Evolutionary conservation across 2,888 invertebrate genomes (phyloP).

Genomic region (Lepeophtheirus nordmannii): DNA sequence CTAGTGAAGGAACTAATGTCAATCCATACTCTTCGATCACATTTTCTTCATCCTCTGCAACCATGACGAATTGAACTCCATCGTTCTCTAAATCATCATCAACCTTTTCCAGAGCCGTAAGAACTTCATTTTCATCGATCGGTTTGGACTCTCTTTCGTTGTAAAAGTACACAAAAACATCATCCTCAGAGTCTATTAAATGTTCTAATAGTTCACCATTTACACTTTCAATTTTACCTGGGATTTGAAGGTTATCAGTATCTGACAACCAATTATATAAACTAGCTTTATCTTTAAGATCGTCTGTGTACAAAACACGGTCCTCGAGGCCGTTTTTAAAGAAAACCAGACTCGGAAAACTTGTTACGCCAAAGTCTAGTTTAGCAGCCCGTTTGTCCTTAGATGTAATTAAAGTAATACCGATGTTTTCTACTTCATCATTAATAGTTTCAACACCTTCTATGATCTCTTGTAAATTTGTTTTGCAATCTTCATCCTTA

Average conservation of each 20-base stretch:
- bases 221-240: conserved; percentile 76
- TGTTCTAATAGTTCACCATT: conserved; percentile 77
- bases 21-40: conserved; percentile 64
- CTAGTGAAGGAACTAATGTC: conserved; percentile 63
- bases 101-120: conserved; percentile 75
- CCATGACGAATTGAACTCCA: conserved; percentile 87
- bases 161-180: conserved; percentile 86
- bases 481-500: conserved; percentile 13
- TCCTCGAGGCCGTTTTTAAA: conserved; percentile 64
- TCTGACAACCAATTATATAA: conserved; percentile 79
- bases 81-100: conserved; percentile 88
- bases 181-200: conserved; percentile 67
- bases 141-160: conserved; percentile 24
- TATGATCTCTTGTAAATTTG: conserved; percentile 62
- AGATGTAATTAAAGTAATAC: conserved; percentile 82
- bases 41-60: conserved; percentile 54
- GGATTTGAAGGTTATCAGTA: conserved; percentile 53
- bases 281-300: conserved; percentile 37
- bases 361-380: conserved; percentile 56
- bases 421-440: conserved; percentile 78
- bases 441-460: conserved; percentile 78
- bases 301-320: conserved; percentile 26
- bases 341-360: conserved; percentile 68
- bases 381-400: conserved; percentile 65
- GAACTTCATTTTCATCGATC: conserved; percentile 30